These are phyloP conservation scores for Chrysomallon squamiferum DNA, from an alignment of 1,140 invertebrate genomes.

Conservation along the genomic window DNA sequence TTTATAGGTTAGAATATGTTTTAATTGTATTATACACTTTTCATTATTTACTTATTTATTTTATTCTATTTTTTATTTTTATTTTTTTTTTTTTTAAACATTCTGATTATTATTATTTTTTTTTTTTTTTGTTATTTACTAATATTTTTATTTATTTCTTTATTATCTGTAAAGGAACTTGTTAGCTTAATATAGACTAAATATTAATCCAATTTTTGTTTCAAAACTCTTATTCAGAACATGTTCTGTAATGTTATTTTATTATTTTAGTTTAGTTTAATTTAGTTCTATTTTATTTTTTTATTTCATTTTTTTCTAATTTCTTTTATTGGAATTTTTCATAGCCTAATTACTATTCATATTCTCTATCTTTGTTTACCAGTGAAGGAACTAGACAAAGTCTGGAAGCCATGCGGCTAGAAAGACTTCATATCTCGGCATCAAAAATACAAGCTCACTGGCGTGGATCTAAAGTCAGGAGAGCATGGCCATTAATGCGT, in stretches of 20 bases:
- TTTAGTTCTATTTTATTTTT: neutral
- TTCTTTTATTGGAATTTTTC: neutral
- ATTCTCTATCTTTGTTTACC: constrained; percentile 30
- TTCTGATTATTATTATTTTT: too few species aligned
- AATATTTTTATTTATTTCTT: too few species aligned
- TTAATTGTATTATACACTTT: too few species aligned
- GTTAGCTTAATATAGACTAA: too few species aligned
- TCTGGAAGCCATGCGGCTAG: constrained; percentile 79
- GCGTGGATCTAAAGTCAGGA: constrained; percentile 32
- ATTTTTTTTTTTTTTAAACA: too few species aligned
- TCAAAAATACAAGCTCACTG: constrained; percentile 74
- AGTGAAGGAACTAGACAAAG: constrained; percentile 92
- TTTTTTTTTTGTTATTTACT: too few species aligned
- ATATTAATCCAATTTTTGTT: too few species aligned
- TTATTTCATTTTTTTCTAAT: neutral
- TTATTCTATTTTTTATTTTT: neutral
- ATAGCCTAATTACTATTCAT: too few species aligned
- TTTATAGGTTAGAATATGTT: constrained; percentile 75
- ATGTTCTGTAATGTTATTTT: too few species aligned
- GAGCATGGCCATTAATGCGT: neutral
- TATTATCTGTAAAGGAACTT: too few species aligned
- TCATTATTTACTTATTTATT: neutral
- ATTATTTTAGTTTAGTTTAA: too few species aligned
- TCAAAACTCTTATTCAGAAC: too few species aligned
- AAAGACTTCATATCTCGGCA: constrained; percentile 79